Evolutionary conservation across 1,140 invertebrate genomes (phyloP).

Genomic region (Teleopsis dalmanni): DNA sequence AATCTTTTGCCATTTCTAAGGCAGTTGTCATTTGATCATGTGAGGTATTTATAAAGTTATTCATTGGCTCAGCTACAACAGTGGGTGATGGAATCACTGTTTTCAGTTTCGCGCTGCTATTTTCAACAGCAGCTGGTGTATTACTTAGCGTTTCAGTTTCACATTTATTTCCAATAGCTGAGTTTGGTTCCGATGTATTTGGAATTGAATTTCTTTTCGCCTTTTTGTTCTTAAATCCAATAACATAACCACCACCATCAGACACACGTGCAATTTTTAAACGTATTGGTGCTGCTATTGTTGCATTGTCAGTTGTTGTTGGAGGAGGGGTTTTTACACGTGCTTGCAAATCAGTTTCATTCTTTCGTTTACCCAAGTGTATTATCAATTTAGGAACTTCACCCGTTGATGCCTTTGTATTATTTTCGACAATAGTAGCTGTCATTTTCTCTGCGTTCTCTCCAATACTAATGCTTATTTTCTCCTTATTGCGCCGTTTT

Average conservation of each 20-base stretch:
- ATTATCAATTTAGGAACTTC: constrained; percentile 58
- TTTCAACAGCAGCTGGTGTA: constrained; percentile 17
- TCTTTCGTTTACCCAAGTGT: constrained; percentile 49
- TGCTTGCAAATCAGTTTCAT: constrained; percentile 30
- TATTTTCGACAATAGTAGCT: constrained; percentile 41
- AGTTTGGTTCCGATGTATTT: constrained; percentile 2
- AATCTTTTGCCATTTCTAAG: constrained; percentile 23
- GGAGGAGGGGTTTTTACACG: constrained; percentile 26
- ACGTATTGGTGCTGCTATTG: constrained; percentile 56
- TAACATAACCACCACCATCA: constrained; percentile 60
- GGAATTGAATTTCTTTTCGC: constrained; percentile 6
- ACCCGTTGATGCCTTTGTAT: constrained; percentile 39
- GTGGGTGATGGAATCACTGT: neutral
- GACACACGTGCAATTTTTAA: constrained; percentile 73
- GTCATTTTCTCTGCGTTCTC: constrained; percentile 23
- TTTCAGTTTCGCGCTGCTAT: constrained; percentile 12
- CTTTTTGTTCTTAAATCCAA: constrained; percentile 39
- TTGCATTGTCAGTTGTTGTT: neutral
- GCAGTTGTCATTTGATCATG: no score
- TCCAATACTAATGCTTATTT: constrained; percentile 17
- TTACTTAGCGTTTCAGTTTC: neutral
- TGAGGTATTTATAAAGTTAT: neutral
- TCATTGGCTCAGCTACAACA: neutral
- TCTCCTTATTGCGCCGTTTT: constrained; percentile 55
- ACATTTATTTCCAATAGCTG: constrained; percentile 1